Conservation (phyloP, 1,140 invertebrate genomes). For the Cataglyphis hispanica region DNA sequence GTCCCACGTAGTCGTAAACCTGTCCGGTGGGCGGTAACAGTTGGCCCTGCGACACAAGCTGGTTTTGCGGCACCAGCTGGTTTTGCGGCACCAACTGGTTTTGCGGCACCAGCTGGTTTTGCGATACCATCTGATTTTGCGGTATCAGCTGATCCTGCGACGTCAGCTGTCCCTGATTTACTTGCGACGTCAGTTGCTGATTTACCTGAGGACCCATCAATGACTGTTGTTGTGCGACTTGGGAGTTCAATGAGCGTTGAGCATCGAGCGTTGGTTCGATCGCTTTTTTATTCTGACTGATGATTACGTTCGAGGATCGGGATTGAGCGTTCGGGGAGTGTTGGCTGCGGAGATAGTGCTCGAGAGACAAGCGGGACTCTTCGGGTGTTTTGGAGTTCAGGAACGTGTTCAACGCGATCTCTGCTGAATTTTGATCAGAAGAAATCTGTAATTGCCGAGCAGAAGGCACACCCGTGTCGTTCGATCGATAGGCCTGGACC, state of each 20-base stretch:
- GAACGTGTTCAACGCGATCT: constrained; percentile 61
- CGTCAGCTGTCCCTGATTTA: not conserved
- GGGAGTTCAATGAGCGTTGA: not conserved
- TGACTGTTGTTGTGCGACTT: constrained; percentile 22
- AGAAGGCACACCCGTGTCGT: not conserved
- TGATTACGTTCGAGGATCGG: not conserved
- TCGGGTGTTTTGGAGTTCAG: constrained; percentile 82
- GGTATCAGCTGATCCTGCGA: not conserved
- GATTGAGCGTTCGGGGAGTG: not conserved
- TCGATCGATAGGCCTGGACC: not conserved
- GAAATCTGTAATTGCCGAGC: constrained; percentile 26
- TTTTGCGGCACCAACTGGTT: constrained; percentile 21
- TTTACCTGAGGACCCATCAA: not conserved
- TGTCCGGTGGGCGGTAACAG: not conserved
- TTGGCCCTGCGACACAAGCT: constrained; percentile 33
- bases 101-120: constrained; percentile 36
- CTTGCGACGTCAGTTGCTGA: constrained; percentile 33
- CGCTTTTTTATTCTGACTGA: not conserved
- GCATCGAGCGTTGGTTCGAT: not conserved
- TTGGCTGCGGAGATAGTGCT: constrained; percentile 77
- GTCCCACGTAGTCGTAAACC: constrained; percentile 18
- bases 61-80: constrained; percentile 16
- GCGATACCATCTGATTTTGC: not conserved
- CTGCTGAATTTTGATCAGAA: not conserved
- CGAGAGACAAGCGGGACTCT: constrained; percentile 80